Evolutionary conservation across 2,797 vertebrate genomes (phyloP).

Genomic region (Podarcis lilfordi): DNA sequence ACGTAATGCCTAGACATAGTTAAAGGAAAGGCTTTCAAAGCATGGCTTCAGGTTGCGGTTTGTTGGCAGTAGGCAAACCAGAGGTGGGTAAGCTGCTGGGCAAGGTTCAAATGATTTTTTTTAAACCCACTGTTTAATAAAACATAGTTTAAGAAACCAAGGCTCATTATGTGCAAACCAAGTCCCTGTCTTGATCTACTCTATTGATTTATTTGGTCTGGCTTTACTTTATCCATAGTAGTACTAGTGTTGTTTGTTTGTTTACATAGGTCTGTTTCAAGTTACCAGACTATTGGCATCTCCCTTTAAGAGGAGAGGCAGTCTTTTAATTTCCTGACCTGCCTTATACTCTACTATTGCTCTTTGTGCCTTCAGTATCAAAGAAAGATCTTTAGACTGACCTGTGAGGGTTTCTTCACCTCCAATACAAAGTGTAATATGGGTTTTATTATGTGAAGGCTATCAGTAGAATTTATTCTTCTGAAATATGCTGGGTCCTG

Average conservation of each 20-base stretch:
- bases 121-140: too few species aligned
- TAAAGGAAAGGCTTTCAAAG: too few species aligned
- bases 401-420: neutral
- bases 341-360: too few species aligned
- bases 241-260: neutral
- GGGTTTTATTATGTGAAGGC: neutral
- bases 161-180: too few species aligned
- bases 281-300: neutral
- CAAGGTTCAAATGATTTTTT: too few species aligned
- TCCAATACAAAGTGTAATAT: neutral
- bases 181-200: too few species aligned
- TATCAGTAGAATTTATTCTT: slow-evolving; percentile 26
- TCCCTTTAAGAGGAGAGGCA: neutral
- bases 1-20: too few species aligned
- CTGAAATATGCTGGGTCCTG: neutral
- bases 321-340: neutral
- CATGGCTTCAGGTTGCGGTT: too few species aligned
- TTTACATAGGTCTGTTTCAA: neutral
- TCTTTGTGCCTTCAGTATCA: neutral
- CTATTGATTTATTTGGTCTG: neutral
- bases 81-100: too few species aligned
- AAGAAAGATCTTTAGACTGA: neutral
- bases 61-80: too few species aligned
- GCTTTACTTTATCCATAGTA: neutral
- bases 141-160: too few species aligned